Conservation (phyloP, 1,140 invertebrate genomes). For the Neotoxoptera formosana region DNA sequence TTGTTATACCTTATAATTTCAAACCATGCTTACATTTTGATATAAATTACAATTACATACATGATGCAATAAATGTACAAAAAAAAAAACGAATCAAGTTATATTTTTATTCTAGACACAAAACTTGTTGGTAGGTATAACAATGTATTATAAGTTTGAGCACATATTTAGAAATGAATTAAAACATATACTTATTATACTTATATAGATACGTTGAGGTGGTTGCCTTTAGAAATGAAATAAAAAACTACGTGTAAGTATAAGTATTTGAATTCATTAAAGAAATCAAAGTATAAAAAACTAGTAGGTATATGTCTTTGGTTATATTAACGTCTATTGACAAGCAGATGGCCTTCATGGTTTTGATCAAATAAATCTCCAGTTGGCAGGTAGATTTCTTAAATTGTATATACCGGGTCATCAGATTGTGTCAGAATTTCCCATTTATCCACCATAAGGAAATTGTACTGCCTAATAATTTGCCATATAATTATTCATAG, state of each 20-base stretch:
- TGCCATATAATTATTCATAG: background rate
- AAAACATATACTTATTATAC: background rate
- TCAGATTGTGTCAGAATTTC: background rate
- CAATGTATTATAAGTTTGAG: background rate
- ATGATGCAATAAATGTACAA: background rate
- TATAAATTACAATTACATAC: background rate
- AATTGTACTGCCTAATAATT: background rate
- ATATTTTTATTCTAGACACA: background rate
- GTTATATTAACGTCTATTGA: conserved; percentile 36
- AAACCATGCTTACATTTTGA: background rate
- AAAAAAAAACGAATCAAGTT: background rate
- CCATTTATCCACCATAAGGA: background rate
- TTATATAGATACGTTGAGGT: background rate
- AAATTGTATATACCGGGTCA: background rate
- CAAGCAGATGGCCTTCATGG: conserved; percentile 39
- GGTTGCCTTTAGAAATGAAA: background rate
- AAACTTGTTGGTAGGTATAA: background rate
- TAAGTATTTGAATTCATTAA: conserved; percentile 23
- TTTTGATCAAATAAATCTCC: conserved; percentile 47
- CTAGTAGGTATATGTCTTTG: conserved; percentile 14
- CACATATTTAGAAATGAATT: background rate
- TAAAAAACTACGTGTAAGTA: background rate
- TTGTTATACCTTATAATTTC: background rate
- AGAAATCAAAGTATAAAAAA: conserved; percentile 41
- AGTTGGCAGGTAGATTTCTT: conserved; percentile 24